Percentiles rank a stretch among this genome's conserved stretches.
Evolutionary conservation across 2,797 vertebrate genomes (phyloP).

Genomic region (Acanthopagrus latus): DNA sequence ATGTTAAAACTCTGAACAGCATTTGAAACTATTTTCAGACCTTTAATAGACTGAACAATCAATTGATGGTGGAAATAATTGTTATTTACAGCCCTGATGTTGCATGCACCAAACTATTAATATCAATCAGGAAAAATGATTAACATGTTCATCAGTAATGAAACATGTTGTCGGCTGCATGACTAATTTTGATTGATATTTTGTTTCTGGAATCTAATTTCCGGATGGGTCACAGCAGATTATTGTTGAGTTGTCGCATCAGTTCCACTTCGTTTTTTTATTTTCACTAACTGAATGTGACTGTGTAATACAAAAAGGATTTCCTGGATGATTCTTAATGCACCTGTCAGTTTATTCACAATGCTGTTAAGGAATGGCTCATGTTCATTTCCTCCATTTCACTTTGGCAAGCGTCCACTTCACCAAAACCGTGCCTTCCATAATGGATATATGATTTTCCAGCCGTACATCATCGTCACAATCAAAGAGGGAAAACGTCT

Average conservation of each 20-base stretch:
- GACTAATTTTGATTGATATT: background rate
- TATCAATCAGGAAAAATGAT: background rate
- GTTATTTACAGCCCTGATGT: background rate
- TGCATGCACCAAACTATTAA: background rate
- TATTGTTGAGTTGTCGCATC: background rate
- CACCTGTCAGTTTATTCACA: conserved; percentile 1
- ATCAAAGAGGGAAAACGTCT: conserved; percentile 20
- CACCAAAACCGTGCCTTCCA: background rate
- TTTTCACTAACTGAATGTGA: background rate
- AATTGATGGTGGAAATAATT: background rate
- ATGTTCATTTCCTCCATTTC: background rate
- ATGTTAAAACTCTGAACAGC: background rate
- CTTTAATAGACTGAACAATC: background rate
- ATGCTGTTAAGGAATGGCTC: background rate
- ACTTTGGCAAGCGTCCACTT: conserved; percentile 11
- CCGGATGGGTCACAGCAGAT: background rate
- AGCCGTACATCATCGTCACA: background rate
- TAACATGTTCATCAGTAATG: background rate
- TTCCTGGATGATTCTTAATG: background rate
- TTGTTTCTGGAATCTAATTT: background rate
- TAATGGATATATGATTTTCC: conserved; percentile 12
- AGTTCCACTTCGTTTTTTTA: background rate
- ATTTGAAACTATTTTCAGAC: background rate
- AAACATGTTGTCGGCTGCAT: background rate
- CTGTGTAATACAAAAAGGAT: conserved; percentile 5